Evolutionary conservation across 2,888 invertebrate species (phyloP).

Genomic region (Cheilosia vulpina): DNA sequence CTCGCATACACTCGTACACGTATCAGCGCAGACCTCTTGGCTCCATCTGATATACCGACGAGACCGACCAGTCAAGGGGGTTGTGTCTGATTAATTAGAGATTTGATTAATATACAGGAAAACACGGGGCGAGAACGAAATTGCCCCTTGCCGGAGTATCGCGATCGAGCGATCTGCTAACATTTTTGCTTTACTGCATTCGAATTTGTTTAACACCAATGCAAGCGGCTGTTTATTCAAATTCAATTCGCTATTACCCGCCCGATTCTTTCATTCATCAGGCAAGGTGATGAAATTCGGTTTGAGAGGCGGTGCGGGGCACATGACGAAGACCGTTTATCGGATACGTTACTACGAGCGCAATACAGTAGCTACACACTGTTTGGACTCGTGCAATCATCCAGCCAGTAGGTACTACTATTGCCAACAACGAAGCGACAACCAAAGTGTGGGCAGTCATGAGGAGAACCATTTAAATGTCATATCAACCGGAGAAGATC

Average conservation of each 20-base stretch:
- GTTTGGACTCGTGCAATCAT: constrained; percentile 56
- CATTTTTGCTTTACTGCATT: constrained; percentile 75
- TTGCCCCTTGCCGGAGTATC: constrained; percentile 61
- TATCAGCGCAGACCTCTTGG: constrained; percentile 66
- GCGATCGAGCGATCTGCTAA: constrained; percentile 58
- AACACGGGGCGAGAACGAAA: constrained; percentile 59
- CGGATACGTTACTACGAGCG: constrained; percentile 66
- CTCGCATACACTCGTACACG: constrained; percentile 24
- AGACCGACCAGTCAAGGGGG: constrained; percentile 59
- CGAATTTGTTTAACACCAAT: constrained; percentile 74
- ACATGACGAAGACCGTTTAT: constrained; percentile 30
- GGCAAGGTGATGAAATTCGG: constrained; percentile 32
- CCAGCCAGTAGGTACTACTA: constrained; percentile 37
- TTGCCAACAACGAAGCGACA: constrained; percentile 43
- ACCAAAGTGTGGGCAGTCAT: constrained; percentile 69
- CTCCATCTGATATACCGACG: constrained; percentile 69
- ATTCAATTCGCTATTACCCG: constrained; percentile 50
- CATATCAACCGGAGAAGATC: constrained; percentile 69
- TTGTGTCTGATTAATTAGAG: constrained; percentile 75
- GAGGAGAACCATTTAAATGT: constrained; percentile 73
- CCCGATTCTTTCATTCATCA: constrained; percentile 70
- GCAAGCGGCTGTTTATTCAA: constrained; percentile 70
- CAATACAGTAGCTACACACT: constrained; percentile 65
- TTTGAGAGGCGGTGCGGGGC: neutral
- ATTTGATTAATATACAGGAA: constrained; percentile 74